phyloP scores from a whole-genome alignment of 1,140 invertebrate species.

The Papilio polyxenes region DNA sequence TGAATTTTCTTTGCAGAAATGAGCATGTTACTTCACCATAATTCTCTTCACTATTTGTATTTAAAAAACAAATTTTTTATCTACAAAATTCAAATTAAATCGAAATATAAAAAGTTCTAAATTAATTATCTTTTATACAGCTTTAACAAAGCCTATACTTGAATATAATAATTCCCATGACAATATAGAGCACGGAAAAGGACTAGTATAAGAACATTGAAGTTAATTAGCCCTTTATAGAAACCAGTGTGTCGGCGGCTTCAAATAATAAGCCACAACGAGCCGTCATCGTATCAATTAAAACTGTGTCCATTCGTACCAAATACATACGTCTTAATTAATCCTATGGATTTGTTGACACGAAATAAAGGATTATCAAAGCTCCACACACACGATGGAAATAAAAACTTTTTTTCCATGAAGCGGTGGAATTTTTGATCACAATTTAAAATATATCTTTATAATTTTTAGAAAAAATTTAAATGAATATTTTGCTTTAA shows the following conservation, averaged over 20 bases:
- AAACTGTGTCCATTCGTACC: constrained; percentile 8
- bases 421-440: no score
- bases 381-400: not conserved
- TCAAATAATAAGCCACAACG: constrained; percentile 18
- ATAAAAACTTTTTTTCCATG: not conserved
- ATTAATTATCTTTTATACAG: not conserved
- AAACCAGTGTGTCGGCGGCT: constrained; percentile 31
- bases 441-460: no score
- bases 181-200: constrained; percentile 4
- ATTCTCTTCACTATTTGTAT: no score
- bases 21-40: no score
- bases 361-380: not conserved
- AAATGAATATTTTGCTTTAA: no score
- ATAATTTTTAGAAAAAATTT: no score
- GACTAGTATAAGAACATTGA: constrained; percentile 23
- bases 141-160: not conserved
- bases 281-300: constrained; percentile 17
- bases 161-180: constrained; percentile 23
- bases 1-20: no score
- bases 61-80: no score
- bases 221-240: constrained; percentile 34
- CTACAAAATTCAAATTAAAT: no score
- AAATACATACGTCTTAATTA: constrained; percentile 21
- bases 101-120: not conserved
- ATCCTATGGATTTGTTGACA: constrained; percentile 14